Percentiles rank a stretch among this genome's conserved stretches.
These are phyloP conservation scores for Rhinogobius similis DNA, from an alignment of 2,113 vertebrate species.

Conservation along the genomic window DNA sequence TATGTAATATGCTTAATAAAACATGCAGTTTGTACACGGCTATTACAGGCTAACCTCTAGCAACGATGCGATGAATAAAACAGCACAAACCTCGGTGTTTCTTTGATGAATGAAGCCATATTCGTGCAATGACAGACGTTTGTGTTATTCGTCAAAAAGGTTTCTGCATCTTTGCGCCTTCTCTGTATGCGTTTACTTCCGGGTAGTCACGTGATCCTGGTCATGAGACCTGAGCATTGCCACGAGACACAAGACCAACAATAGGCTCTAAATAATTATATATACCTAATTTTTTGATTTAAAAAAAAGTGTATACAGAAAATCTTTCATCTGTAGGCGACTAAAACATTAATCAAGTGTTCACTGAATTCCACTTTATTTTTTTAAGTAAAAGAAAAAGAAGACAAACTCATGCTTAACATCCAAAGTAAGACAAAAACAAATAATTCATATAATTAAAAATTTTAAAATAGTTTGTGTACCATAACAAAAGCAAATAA, in stretches of 20 bases:
- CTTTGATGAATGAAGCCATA: conserved; percentile 78
- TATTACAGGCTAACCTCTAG: not conserved
- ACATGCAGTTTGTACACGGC: not conserved
- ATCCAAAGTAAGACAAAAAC: conserved; percentile 65
- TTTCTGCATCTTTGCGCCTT: conserved; percentile 14
- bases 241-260: not conserved
- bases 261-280: too few species aligned
- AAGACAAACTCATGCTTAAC: conserved; percentile 61
- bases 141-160: conserved; percentile 3
- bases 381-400: conserved; percentile 75
- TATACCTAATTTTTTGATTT: too few species aligned
- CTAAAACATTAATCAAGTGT: not conserved
- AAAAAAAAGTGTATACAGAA: too few species aligned
- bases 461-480: conserved; percentile 71
- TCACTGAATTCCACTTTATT: conserved; percentile 72
- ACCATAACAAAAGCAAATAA: conserved; percentile 63
- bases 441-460: conserved; percentile 57
- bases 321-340: too few species aligned
- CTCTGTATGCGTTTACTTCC: conserved; percentile 55
- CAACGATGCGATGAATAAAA: not conserved
- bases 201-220: conserved; percentile 48
- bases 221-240: conserved; percentile 45
- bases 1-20: not conserved
- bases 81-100: conserved; percentile 75
- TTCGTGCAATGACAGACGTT: not conserved